A percentile compares a stretch with the other conserved stretches of the same genome.
Conservation (phyloP, 2,797 vertebrate species). For the Crenichthys baileyi region DNA sequence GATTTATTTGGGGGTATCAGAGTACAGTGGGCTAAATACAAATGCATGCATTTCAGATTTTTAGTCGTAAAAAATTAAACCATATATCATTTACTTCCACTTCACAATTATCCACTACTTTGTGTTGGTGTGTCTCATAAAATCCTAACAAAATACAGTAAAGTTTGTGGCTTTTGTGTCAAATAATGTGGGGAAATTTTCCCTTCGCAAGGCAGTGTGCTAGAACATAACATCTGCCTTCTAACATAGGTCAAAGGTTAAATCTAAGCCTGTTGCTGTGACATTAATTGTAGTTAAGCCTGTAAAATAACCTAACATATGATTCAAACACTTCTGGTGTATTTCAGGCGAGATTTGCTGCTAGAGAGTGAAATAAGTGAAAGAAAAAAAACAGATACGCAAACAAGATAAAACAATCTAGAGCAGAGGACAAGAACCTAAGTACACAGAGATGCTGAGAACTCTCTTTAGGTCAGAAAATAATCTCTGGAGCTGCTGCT, state of each 20-base stretch:
- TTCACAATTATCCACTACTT: too few relatives aligned
- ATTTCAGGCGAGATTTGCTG: not conserved
- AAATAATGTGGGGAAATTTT: too few relatives aligned
- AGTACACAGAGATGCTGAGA: not conserved
- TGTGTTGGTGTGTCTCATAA: too few relatives aligned
- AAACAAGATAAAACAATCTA: not conserved
- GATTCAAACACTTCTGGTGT: not conserved
- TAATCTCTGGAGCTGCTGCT: not conserved
- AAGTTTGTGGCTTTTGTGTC: too few relatives aligned
- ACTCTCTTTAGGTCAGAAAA: not conserved
- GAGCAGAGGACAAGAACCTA: not conserved
- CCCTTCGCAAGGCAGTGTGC: too few relatives aligned
- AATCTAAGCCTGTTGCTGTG: too few relatives aligned
- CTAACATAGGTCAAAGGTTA: too few relatives aligned
- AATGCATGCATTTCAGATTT: not conserved
- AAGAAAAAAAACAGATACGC: not conserved
- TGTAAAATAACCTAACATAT: not conserved
- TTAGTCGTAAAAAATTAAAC: not conserved
- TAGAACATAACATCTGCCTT: too few relatives aligned
- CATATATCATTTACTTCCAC: too few relatives aligned
- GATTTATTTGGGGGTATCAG: not conserved
- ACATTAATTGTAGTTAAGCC: not conserved
- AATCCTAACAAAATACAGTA: too few relatives aligned
- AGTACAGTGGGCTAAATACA: not conserved
- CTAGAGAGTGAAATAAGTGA: not conserved